Evolutionary conservation across 2,113 vertebrate genomes (phyloP).

Genomic region (Coregonus clupeaformis): DNA sequence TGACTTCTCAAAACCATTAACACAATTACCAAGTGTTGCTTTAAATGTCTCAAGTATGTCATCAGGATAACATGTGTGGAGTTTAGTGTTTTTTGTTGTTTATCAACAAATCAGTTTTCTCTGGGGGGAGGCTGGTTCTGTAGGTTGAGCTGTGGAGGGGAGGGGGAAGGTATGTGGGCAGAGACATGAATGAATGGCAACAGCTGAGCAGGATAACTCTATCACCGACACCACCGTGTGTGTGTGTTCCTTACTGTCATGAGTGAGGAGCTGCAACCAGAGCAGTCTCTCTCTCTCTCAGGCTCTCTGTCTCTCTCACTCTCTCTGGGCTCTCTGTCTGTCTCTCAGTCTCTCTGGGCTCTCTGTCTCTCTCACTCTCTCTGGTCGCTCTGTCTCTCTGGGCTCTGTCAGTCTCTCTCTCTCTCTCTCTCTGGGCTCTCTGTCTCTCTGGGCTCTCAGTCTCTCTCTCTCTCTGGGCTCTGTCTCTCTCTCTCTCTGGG

Average conservation of each 20-base stretch:
- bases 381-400: no score
- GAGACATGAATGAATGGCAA: conserved; percentile 71
- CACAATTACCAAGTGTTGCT: background rate
- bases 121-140: conserved; percentile 10
- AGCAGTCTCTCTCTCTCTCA: conserved; percentile 55
- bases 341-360: no score
- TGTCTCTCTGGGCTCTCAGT: no score
- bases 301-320: no score
- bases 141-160: conserved; percentile 18
- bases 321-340: no score
- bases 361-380: no score
- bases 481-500: conserved; percentile 53
- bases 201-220: conserved; percentile 77
- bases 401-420: no score
- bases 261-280: conserved; percentile 62
- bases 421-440: conserved; percentile 51
- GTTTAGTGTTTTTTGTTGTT: conserved; percentile 6
- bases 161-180: conserved; percentile 31
- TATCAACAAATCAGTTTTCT: conserved; percentile 4
- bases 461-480: conserved; percentile 51
- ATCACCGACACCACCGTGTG: conserved; percentile 43
- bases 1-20: background rate
- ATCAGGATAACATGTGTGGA: background rate
- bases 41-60: no score
- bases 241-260: conserved; percentile 3